phyloP scores from a whole-genome alignment of 1,140 invertebrate species.

The Lucilia cuprina region DNA sequence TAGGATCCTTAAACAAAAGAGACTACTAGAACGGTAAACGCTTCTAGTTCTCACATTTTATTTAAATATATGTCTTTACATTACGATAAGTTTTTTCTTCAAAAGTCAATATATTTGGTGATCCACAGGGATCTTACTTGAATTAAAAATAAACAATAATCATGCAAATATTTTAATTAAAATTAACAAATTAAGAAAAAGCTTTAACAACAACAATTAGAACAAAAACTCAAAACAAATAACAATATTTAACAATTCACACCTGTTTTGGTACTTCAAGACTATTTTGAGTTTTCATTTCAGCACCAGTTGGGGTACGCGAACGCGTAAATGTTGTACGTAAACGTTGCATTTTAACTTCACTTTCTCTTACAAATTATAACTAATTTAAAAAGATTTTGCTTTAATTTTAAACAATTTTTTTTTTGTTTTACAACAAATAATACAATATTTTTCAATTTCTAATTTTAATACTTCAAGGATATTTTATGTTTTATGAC shows the following conservation, averaged over 20 bases:
- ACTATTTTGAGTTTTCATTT: conserved; percentile 89
- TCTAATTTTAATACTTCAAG: too few species aligned
- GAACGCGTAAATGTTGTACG: conserved; percentile 86
- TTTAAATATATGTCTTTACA: too few species aligned
- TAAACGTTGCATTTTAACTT: conserved; percentile 74
- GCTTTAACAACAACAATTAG: background rate
- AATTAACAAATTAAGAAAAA: background rate
- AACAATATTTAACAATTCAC: conserved; percentile 42
- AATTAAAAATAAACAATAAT: background rate
- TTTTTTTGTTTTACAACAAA: too few species aligned
- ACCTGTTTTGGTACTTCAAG: conserved; percentile 87
- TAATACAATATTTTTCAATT: too few species aligned
- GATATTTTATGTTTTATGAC: too few species aligned
- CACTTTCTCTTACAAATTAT: background rate
- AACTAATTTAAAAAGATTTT: background rate
- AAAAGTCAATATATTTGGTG: too few species aligned
- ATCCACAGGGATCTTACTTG: too few species aligned
- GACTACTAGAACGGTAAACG: too few species aligned
- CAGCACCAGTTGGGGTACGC: conserved; percentile 82
- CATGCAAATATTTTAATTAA: background rate
- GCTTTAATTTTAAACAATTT: too few species aligned
- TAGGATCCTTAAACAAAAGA: too few species aligned
- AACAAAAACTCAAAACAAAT: background rate
- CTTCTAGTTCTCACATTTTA: too few species aligned
- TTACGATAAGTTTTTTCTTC: too few species aligned